Percentiles rank a stretch among this genome's conserved stretches.
phyloP scores from a whole-genome alignment of 2,888 invertebrate species.

The Bhutanitis thaidina region DNA sequence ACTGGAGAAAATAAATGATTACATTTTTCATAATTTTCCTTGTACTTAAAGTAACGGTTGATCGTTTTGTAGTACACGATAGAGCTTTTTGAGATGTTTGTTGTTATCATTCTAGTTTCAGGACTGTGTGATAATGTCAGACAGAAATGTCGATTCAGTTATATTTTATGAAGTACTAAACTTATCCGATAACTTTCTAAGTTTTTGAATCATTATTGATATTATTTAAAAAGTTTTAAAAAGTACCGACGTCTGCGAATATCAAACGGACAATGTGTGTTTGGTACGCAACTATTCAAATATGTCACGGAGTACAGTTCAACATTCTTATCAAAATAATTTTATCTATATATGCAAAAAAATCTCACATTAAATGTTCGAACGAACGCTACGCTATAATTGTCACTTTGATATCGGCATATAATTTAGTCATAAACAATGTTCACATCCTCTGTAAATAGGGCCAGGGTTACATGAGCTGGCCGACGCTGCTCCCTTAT shows the following conservation, averaged over 20 bases:
- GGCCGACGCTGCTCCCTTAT: constrained; percentile 57
- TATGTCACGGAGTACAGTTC: background rate
- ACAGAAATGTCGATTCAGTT: too few species aligned
- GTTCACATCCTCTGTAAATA: constrained; percentile 59
- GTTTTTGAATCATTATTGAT: too few species aligned
- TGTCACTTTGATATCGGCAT: constrained; percentile 20
- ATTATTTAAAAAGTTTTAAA: background rate
- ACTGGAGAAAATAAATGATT: background rate
- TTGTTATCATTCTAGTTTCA: background rate
- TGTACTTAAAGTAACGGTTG: background rate
- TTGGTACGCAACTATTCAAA: background rate
- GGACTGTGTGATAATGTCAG: too few species aligned
- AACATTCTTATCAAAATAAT: background rate
- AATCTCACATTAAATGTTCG: background rate
- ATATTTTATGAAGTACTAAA: too few species aligned
- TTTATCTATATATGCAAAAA: constrained; percentile 6
- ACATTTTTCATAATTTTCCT: background rate
- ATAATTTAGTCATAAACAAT: constrained; percentile 29
- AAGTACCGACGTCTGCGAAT: too few species aligned
- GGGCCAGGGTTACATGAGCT: constrained; percentile 70
- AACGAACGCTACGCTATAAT: constrained; percentile 2
- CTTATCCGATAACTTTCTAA: too few species aligned
- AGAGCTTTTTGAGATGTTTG: background rate
- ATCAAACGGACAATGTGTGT: too few species aligned
- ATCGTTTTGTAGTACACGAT: background rate